A percentile compares a stretch with the other conserved stretches of the same genome.
phyloP scores from a whole-genome alignment of 2,797 vertebrate species.

The Picus viridis region DNA sequence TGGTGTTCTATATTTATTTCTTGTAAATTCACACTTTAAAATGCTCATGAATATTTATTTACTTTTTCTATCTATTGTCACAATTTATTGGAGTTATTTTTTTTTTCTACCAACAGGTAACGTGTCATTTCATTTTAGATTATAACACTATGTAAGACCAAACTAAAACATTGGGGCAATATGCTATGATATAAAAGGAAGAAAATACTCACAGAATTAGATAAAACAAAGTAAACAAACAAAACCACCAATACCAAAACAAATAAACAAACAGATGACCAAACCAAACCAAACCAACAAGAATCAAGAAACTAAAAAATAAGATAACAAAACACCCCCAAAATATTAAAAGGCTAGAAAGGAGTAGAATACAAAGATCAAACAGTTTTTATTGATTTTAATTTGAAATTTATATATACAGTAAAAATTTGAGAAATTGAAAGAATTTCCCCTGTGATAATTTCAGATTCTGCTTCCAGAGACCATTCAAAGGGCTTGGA shows the following conservation, averaged over 20 bases:
- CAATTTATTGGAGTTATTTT: not conserved
- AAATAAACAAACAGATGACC: too few relatives aligned
- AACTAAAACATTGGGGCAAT: not conserved
- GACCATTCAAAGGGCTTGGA: not conserved
- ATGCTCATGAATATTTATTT: conserved; percentile 54
- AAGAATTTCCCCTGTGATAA: not conserved
- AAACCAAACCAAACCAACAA: too few relatives aligned
- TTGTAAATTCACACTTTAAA: conserved; percentile 47
- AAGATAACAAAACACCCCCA: not conserved
- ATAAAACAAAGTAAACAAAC: not conserved
- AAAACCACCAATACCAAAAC: too few relatives aligned
- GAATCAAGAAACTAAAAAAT: too few relatives aligned
- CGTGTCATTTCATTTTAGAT: not conserved
- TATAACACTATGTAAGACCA: not conserved
- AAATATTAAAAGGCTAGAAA: not conserved
- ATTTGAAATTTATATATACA: not conserved
- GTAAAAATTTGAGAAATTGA: not conserved
- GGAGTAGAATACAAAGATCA: not conserved
- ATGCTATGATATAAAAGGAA: not conserved
- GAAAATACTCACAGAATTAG: not conserved
- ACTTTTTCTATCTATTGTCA: not conserved
- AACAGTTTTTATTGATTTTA: not conserved
- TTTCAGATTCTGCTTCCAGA: not conserved
- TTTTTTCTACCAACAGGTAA: not conserved
- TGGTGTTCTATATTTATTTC: conserved; percentile 3